Percentiles rank a stretch among this genome's conserved stretches.
Evolutionary conservation across 1,140 invertebrate species (phyloP).

Genomic region (Monomorium pharaonis): DNA sequence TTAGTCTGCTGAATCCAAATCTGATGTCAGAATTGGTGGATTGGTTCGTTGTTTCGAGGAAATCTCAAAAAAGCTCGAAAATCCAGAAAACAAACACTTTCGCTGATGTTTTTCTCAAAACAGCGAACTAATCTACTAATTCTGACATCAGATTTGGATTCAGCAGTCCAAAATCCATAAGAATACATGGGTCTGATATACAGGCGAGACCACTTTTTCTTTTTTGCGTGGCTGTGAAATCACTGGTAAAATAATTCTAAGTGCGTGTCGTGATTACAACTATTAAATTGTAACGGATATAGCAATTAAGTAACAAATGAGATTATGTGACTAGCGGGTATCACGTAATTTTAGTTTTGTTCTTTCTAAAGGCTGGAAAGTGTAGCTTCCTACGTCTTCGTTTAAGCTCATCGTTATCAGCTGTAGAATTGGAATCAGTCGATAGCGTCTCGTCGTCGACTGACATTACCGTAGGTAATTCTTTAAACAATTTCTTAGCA

Average conservation of each 20-base stretch:
- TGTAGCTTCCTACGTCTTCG: constrained; percentile 82
- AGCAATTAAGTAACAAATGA: constrained; percentile 67
- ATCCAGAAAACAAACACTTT: no score
- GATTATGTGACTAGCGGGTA: constrained; percentile 71
- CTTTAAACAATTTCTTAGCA: constrained; percentile 72
- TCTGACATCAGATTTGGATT: no score
- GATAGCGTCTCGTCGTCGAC: constrained; percentile 85
- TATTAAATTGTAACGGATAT: constrained; percentile 60
- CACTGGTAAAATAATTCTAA: constrained; percentile 57
- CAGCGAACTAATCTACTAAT: no score
- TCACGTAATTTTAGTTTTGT: constrained; percentile 83
- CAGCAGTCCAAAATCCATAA: no score
- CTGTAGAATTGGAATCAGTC: constrained; percentile 86
- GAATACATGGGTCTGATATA: no score
- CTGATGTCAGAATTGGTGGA: no score
- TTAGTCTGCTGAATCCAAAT: no score
- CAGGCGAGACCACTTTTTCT: no score
- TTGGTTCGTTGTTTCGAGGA: no score
- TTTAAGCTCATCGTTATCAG: constrained; percentile 84
- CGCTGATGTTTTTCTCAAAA: no score
- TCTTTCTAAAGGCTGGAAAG: constrained; percentile 83
- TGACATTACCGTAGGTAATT: constrained; percentile 78
- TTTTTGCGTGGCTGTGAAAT: no score
- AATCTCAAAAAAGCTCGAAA: no score
- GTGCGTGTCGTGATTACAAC: constrained; percentile 60